These are phyloP conservation scores for Gallinago solitaria DNA, from an alignment of 2,797 vertebrate species.

Conservation along the genomic window DNA sequence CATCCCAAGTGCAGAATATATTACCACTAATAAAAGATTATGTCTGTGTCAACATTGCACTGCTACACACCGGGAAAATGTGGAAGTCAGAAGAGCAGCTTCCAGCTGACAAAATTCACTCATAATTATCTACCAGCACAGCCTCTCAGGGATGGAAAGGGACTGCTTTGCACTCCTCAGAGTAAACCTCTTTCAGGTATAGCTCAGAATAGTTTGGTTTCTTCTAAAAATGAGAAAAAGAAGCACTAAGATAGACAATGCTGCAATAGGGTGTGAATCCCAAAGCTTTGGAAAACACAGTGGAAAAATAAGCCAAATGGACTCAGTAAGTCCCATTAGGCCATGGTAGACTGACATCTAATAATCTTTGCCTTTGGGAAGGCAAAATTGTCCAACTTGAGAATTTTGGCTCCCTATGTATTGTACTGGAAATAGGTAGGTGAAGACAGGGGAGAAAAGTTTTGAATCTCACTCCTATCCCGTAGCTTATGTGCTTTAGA, in stretches of 20 bases:
- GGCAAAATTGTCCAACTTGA: not conserved
- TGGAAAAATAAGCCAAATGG: not conserved
- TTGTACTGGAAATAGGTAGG: not conserved
- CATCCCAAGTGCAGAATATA: not conserved
- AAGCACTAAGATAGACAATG: not conserved
- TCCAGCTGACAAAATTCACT: not conserved
- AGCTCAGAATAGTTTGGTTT: not conserved
- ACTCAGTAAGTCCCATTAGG: not conserved
- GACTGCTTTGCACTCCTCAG: not conserved
- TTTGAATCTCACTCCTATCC: not conserved
- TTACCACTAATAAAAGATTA: not conserved
- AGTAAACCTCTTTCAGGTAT: not conserved
- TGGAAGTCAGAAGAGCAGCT: not conserved
- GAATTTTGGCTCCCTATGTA: not conserved
- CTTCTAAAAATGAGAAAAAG: not conserved
- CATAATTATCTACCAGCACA: not conserved
- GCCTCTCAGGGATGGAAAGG: not conserved
- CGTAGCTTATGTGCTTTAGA: not conserved
- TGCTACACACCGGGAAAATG: not conserved
- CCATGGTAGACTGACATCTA: not conserved
- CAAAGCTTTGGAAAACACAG: accelerated
- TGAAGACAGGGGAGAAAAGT: not conserved
- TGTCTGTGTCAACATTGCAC: not conserved
- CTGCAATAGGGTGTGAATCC: not conserved
- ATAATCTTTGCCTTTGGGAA: not conserved